Evolutionary conservation across 2,113 vertebrate species (phyloP).

Genomic region (Dipodomys spectabilis): DNA sequence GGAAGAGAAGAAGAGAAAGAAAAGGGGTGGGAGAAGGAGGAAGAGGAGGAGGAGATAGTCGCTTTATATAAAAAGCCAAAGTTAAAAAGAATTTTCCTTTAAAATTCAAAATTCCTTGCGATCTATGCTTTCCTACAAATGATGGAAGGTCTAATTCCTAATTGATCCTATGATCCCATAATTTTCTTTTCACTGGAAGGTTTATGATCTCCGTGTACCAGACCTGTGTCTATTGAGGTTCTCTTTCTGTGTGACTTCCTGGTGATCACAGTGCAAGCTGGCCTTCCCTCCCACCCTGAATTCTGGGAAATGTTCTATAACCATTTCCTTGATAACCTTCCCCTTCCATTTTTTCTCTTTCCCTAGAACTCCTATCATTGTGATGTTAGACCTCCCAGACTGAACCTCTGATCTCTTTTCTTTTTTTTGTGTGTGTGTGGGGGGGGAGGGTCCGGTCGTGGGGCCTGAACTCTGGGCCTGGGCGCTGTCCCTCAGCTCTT

Average conservation of each 20-base stretch:
- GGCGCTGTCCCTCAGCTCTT: too few species aligned
- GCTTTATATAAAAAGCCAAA: not conserved
- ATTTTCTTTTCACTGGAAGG: not conserved
- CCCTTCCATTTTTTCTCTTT: not conserved
- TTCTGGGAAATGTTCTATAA: not conserved
- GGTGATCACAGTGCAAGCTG: not conserved
- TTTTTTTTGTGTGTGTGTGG: too few species aligned
- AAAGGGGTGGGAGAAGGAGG: too few species aligned
- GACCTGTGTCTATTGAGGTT: not conserved
- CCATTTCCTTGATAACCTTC: not conserved
- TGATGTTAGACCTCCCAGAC: not conserved
- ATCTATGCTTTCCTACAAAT: not conserved
- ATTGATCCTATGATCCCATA: not conserved
- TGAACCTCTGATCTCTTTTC: not conserved
- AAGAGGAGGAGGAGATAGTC: too few species aligned
- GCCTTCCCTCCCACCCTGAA: not conserved
- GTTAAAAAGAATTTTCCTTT: not conserved
- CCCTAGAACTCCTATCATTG: not conserved
- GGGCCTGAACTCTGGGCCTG: too few species aligned
- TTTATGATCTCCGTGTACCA: not conserved
- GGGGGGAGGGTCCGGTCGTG: too few species aligned
- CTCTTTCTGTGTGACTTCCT: not conserved
- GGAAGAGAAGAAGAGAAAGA: too few species aligned
- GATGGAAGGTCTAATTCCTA: not conserved
- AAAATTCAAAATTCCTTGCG: conserved; percentile 10